Conservation (phyloP, 1,140 invertebrate species). For the Zaprionus nigranus region DNA sequence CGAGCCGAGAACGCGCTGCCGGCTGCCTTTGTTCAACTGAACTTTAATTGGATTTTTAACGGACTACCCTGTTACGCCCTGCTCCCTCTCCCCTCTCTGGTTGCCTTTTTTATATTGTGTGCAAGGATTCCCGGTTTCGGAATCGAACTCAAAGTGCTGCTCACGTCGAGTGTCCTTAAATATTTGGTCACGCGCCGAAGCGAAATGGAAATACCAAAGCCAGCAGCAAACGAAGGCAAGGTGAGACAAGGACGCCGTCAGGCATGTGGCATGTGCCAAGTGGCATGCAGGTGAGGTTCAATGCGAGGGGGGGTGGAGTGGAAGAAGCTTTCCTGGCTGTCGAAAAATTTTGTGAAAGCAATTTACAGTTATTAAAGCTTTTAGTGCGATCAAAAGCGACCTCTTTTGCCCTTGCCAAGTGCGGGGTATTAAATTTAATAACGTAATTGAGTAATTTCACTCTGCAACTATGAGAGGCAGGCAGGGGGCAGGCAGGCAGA, state of each 20-base stretch:
- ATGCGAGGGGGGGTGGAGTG: not conserved
- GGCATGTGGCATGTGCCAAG: conserved; percentile 59
- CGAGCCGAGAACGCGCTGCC: conserved; percentile 28
- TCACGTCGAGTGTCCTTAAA: conserved; percentile 75
- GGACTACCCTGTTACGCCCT: not conserved
- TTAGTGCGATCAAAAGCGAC: conserved; percentile 79
- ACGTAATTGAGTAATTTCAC: conserved; percentile 79
- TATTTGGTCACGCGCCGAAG: conserved; percentile 76
- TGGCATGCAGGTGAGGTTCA: conserved; percentile 51
- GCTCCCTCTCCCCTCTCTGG: not conserved
- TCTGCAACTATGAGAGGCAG: conserved; percentile 50
- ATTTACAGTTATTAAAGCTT: conserved; percentile 83
- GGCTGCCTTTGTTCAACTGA: conserved; percentile 47
- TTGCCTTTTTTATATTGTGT: not conserved
- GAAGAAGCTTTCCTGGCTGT: conserved; percentile 11
- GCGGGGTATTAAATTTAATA: conserved; percentile 74
- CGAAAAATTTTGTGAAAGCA: conserved; percentile 74
- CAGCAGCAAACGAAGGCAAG: not conserved
- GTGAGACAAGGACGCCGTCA: conserved; percentile 43
- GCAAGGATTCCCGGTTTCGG: conserved; percentile 20
- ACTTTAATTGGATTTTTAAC: conserved; percentile 73
- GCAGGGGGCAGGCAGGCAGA: not conserved
- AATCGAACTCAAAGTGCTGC: conserved; percentile 58
- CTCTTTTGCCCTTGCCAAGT: conserved; percentile 23
- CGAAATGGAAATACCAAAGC: conserved; percentile 50